Evolutionary conservation across 92 coral and sea anemone genomes (phyloP), one percentile per base, ranked within the genome.

Genomic region (Porites lobata): DNA sequence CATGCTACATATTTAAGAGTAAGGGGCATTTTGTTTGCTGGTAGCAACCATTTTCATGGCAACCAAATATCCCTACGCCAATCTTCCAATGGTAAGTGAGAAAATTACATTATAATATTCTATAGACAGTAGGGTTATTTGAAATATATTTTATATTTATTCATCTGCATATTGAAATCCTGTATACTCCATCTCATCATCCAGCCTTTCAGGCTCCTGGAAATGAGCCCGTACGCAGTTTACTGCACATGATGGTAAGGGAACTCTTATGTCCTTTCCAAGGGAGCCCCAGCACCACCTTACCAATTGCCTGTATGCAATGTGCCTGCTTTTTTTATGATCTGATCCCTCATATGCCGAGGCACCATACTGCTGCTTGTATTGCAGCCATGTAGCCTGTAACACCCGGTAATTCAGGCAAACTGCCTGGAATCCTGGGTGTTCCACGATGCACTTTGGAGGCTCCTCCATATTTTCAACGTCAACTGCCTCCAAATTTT

Each of bases 161-260:
- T 81, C 88, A 81, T 90, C 93, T 69, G 95, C 71, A 75, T 89
- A 78, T 3, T 32, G 22, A 80, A 89, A 89, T 19, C 88, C 95
- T 74, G 86, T 86, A 76, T 89, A 92, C 65, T 53, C 80, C 79
- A 87, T 76, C 66, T 83, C 89, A 17, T 91, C 92, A 74, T 91
- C 89, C 29, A 61, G 78, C 56, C 24, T 38, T 29, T 29, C 32
- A 29, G 32, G 32, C 32, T 29, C 32, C 32, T 29, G 32, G 32
- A 29, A 29, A 29, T 92, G 93, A 7, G 92, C 88, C 24, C 95
- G 86, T 9, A 92, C 89, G 84, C 95, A 92, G 56, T 73, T 79
- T 0, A 92, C 92, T 32, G 95, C 95, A 74, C 92, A 92, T 8
- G 95, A 89, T 56, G 95, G 95, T 50, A 92, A 86, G 75, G 81